Base-by-base conservation (phyloP, 2,113 vertebrate species). In the Dicentrarchus labrax region DNA sequence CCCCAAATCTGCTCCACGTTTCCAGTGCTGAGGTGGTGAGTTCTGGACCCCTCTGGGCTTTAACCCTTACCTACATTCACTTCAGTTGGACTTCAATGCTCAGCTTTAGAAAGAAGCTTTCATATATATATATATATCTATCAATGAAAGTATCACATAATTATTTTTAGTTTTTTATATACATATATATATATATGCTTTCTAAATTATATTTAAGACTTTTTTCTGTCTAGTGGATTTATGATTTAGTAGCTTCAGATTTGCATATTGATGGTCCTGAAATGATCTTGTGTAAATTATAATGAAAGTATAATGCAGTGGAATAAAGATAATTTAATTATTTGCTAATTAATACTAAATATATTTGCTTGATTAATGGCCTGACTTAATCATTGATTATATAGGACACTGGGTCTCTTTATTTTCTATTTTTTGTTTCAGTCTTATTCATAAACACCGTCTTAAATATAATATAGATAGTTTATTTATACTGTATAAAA, bases 1-100 rank as follows among this genome's bases (percentile, higher is more conserved):
- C 97, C 43, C 96, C 97, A 75, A 95, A 92, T 81, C 90, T 99
- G 62, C 96, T 99, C 72, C 97, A 96, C 1, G 97, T 96, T 41
- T 88, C 97, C 41, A 92, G 80, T 66, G 61, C 96, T 19, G 97
- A 98, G 80, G 95, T 93, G 93, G 94, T 93, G 73, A 90, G 93
- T 93, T 56, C 6, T 13, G 5, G 4, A 0, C 5, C 24, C 54
- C 48, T 13, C 3, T 36, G 43, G 12, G 19, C 21, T 5, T 1
- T 39, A 3, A 36, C 17, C 21, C 51, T 71, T 16, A 3, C 12
- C 21, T 30, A 24, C 19, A n/a, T 57, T 59, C 8, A 43, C 9
- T 8, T 59, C 8, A 43, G 7, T 8, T 50, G 22, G 19, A 30
- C 41, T 36, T 39, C 12, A 36, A 0, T 61, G 2, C 12, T 59